Conservation (phyloP, 2,797 vertebrate species). For the Onychomys arenicola region DNA sequence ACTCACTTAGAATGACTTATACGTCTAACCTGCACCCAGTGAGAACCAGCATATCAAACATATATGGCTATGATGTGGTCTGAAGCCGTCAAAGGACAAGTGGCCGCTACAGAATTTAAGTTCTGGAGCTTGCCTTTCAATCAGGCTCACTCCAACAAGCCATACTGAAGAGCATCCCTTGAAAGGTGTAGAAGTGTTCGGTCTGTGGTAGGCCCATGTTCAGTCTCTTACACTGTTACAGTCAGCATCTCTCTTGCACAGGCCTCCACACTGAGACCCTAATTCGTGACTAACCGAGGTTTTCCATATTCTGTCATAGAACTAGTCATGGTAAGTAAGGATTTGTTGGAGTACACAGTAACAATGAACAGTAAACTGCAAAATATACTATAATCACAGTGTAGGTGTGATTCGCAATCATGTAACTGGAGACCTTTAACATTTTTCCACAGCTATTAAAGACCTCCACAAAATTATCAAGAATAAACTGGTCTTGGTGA, state of each 20-base stretch:
- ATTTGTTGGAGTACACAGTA: slow-evolving; percentile 21
- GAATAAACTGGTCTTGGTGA: not conserved
- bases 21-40: slow-evolving; percentile 41
- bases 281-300: not conserved
- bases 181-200: not conserved
- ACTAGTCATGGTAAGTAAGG: slow-evolving; percentile 21
- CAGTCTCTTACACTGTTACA: not conserved
- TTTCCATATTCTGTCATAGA: slow-evolving; percentile 26
- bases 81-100: slow-evolving; percentile 38
- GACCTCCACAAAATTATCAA: slow-evolving; percentile 37
- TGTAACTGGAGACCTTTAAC: slow-evolving; percentile 33
- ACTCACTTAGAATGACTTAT: slow-evolving; percentile 29
- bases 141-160: slow-evolving; percentile 47
- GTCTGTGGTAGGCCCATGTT: not conserved
- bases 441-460: slow-evolving; percentile 35
- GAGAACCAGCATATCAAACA: slow-evolving; percentile 8
- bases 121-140: slow-evolving; percentile 32
- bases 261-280: not conserved
- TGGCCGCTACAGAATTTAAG: slow-evolving; percentile 11
- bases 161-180: slow-evolving; percentile 26
- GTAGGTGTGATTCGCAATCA: slow-evolving; percentile 24
- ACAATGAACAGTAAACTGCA: slow-evolving; percentile 27
- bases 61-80: not conserved
- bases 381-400: slow-evolving; percentile 28
- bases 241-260: not conserved